phyloP scores from a whole-genome alignment of 2,888 invertebrate genomes.

The Acrobasis consociella region DNA sequence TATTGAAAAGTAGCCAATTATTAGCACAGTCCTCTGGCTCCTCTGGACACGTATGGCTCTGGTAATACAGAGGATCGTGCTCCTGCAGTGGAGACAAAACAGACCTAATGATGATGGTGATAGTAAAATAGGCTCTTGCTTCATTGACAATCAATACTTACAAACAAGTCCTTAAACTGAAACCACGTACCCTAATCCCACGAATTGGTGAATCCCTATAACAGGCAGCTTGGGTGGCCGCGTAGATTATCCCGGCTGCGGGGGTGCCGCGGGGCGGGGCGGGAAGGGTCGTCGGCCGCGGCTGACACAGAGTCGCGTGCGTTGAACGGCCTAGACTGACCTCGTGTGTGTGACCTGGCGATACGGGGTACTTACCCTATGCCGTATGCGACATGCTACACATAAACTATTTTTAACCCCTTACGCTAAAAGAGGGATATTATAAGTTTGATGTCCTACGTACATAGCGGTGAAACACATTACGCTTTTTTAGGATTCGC shows the following conservation, averaged over 20 bases:
- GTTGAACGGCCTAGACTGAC: conserved; percentile 75
- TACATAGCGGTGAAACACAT: too few species aligned
- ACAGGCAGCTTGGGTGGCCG: conserved; percentile 53
- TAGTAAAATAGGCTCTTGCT: too few species aligned
- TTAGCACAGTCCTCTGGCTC: too few species aligned
- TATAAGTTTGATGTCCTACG: too few species aligned
- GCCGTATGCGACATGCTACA: background rate
- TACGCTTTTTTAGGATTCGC: too few species aligned
- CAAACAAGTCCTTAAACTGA: background rate
- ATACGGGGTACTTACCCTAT: conserved; percentile 23
- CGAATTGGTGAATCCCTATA: conserved; percentile 41
- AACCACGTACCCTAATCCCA: conserved; percentile 8
- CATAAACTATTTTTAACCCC: background rate
- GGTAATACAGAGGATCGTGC: too few species aligned
- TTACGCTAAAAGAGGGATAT: too few species aligned
- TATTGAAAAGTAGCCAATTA: too few species aligned
- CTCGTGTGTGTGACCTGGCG: conserved; percentile 57
- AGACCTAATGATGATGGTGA: too few species aligned
- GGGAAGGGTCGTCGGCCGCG: conserved; percentile 60
- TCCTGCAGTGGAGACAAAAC: too few species aligned
- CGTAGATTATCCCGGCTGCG: conserved; percentile 48
- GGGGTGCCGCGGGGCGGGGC: conserved; percentile 33
- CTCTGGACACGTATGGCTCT: too few species aligned
- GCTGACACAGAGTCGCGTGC: conserved; percentile 69
- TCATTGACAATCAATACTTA: background rate